A percentile compares a stretch with the other conserved stretches of the same genome.
phyloP scores from a whole-genome alignment of 2,888 invertebrate genomes.

The Drosophila ustulata region DNA sequence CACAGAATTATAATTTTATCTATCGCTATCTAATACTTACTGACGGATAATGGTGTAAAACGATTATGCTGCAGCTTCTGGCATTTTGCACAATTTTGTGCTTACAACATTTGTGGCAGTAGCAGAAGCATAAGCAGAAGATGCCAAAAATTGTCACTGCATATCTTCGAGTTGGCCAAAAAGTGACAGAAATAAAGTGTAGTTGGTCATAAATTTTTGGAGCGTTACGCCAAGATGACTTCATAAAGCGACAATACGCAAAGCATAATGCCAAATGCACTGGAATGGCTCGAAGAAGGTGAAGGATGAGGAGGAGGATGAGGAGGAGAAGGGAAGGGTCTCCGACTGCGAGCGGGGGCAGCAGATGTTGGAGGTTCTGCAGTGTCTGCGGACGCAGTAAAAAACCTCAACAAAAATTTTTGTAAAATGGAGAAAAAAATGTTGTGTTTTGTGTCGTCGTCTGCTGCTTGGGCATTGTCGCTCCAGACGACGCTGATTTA shows the following conservation, averaged over 20 bases:
- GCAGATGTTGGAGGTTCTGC: conserved; percentile 32
- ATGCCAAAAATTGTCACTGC: conserved; percentile 53
- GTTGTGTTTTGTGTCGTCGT: conserved; percentile 71
- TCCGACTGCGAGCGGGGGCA: conserved; percentile 5
- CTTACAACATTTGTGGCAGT: conserved; percentile 20
- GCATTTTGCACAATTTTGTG: conserved; percentile 47
- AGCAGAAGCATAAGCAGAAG: conserved; percentile 15
- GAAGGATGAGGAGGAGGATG: neutral
- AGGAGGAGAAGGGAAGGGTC: neutral
- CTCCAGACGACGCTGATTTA: conserved; percentile 76
- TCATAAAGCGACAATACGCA: conserved; percentile 80
- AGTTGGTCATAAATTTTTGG: conserved; percentile 80
- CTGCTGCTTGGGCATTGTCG: conserved; percentile 66
- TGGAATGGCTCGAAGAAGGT: conserved; percentile 17
- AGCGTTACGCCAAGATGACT: conserved; percentile 79
- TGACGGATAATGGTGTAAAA: conserved; percentile 48
- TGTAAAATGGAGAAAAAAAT: conserved; percentile 42
- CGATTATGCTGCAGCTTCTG: conserved; percentile 53
- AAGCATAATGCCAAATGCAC: conserved; percentile 79
- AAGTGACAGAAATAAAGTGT: conserved; percentile 74
- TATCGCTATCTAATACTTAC: conserved; percentile 5
- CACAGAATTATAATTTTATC: neutral
- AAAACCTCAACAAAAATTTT: neutral
- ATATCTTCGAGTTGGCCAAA: conserved; percentile 67
- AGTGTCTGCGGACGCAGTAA: conserved; percentile 29